Evolutionary conservation across 2,888 invertebrate species (phyloP).

Genomic region (Ornithoptera alexandrae): DNA sequence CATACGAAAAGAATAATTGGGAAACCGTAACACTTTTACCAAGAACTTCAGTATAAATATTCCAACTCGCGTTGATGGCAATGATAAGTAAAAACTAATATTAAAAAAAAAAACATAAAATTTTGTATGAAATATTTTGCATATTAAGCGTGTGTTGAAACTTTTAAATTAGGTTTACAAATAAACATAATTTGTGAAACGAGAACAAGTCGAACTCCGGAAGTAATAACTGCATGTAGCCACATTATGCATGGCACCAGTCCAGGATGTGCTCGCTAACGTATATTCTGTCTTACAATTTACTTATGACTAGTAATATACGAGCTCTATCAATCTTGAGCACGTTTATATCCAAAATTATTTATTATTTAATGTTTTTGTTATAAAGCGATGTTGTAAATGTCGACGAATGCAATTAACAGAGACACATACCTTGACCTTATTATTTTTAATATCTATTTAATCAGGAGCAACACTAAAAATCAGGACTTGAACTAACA

Average conservation of each 20-base stretch:
- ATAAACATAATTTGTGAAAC: constrained; percentile 31
- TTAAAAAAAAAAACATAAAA: background rate
- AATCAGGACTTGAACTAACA: too few species aligned
- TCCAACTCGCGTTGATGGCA: too few species aligned
- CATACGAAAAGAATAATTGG: too few species aligned
- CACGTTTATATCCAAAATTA: background rate
- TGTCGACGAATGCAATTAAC: too few species aligned
- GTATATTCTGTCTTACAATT: constrained; percentile 1
- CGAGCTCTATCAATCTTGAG: constrained; percentile 13
- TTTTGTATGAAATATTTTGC: background rate
- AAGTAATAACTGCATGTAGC: constrained; percentile 57
- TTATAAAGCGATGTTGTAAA: too few species aligned
- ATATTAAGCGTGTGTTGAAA: constrained; percentile 35
- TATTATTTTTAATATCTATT: too few species aligned
- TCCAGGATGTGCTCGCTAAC: constrained; percentile 41
- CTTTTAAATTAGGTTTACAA: constrained; percentile 33
- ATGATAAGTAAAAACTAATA: too few species aligned
- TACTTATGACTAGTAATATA: constrained; percentile 5
- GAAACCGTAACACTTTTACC: too few species aligned
- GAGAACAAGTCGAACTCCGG: constrained; percentile 40
- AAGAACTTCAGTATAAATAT: too few species aligned
- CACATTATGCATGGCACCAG: constrained; percentile 55
- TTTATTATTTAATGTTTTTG: too few species aligned
- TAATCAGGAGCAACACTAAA: too few species aligned
- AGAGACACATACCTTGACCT: too few species aligned